These are phyloP conservation scores for Priocnemis perturbator DNA, from an alignment of 2,888 invertebrate species.

Conservation along the genomic window DNA sequence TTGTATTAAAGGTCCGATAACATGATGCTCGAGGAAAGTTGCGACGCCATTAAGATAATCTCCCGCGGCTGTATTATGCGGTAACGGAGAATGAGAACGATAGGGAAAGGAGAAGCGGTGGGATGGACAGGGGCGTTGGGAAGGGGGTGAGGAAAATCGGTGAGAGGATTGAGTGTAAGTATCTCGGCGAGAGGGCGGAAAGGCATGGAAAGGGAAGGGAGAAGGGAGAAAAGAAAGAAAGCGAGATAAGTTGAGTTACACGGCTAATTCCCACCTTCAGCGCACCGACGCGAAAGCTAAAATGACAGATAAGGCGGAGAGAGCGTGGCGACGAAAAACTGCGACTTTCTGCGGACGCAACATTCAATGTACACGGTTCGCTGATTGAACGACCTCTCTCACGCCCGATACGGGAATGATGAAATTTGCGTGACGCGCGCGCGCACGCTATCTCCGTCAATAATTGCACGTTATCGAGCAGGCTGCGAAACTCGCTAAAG, in stretches of 20 bases:
- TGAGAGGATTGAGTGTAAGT: not conserved
- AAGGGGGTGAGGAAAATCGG: not conserved
- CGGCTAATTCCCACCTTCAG: not conserved
- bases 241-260: not conserved
- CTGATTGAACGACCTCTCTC: not conserved
- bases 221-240: constrained; percentile 8
- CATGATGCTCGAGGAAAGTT: constrained; percentile 55
- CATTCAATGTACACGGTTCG: no score
- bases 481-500: no score
- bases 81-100: constrained; percentile 22
- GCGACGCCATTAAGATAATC: constrained; percentile 63
- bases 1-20: constrained; percentile 53
- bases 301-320: no score
- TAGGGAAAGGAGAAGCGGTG: constrained; percentile 16
- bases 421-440: not conserved
- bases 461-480: no score
- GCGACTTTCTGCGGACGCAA: no score
- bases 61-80: constrained; percentile 38
- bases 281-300: not conserved
- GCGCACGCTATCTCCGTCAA: not conserved
- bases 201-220: no score
- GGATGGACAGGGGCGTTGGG: constrained; percentile 8
- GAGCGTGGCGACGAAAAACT: no score
- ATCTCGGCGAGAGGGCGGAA: no score
- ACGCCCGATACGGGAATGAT: not conserved